A percentile compares a stretch with the other conserved stretches of the same genome.
Evolutionary conservation across 2,113 vertebrate species (phyloP).

Genomic region (Catharus bicknelli): DNA sequence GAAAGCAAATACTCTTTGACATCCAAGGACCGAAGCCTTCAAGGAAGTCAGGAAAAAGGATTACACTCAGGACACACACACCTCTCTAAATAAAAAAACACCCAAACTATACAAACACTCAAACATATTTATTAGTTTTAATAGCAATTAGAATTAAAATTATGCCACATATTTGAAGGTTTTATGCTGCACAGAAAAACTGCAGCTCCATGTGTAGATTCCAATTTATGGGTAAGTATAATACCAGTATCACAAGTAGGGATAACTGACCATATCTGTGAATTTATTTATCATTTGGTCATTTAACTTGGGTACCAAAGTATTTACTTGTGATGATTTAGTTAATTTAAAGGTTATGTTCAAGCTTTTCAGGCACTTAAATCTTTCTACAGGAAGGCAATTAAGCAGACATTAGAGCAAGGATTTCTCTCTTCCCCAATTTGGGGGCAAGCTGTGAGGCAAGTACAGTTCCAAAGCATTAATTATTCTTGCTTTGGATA

Average conservation of each 20-base stretch:
- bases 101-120: not conserved
- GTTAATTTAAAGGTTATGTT: not conserved
- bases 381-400: not conserved
- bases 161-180: not conserved
- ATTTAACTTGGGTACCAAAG: not conserved
- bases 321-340: not conserved
- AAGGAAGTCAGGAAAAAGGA: not conserved
- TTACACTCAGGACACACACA: not conserved
- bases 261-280: not conserved
- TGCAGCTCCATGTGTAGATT: not conserved
- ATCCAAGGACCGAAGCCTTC: not conserved
- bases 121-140: not conserved
- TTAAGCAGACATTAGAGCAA: not conserved
- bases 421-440: not conserved
- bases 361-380: not conserved
- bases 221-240: not conserved
- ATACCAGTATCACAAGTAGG: not conserved
- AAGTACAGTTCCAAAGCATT: conserved; percentile 15
- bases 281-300: not conserved
- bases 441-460: not conserved
- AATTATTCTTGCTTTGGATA: conserved; percentile 18
- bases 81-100: not conserved
- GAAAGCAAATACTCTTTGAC: not conserved
- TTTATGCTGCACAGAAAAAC: not conserved
- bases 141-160: not conserved